Base-by-base conservation (phyloP, 2,888 invertebrate species). In the Orchesellides sinensis region DNA sequence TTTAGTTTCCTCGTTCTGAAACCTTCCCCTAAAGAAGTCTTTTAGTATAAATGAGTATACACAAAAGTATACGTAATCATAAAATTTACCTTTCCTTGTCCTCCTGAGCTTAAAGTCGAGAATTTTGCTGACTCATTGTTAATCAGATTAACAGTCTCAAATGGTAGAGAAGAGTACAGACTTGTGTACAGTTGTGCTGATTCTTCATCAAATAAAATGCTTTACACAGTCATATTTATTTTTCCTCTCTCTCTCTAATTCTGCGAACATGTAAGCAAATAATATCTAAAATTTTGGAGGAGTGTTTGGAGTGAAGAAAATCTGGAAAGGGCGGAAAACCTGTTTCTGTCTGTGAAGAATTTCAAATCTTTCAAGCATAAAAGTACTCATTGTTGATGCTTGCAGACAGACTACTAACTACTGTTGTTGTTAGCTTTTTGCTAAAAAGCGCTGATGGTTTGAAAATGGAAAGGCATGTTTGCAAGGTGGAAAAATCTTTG, bases 101-200 rank as follows among this genome's bases (percentile, higher is more conserved):
- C n/a, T n/a, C n/a, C n/a, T n/a, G n/a, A n/a, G n/a, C n/a, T n/a
- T n/a, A n/a, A n/a, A n/a, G n/a, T 25, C n/a, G 10, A 61, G 29
- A 61, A 73, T 73, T 61, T 63, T 63, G 73, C 73, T 74, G 73
- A 74, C 73, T 74, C 73, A 61, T 61, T 29, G 29, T 45, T 74
- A 74, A 74, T 74, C 73, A 74, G 73, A 74, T 74, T 74, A 74
- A 45, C 63, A 45, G 63, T 40, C 40, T 45, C 8, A 29, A 40
- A 40, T 65, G 65, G 23, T 40, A 65, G 17, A 2, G 14, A 17
- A 4, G 61, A 23, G 6, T 12, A 54, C 5, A 23, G 8, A 17
- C 17, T 47, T 3, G 10, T 29, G 5, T 61, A 14, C 61, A n/a
- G 8, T 40, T 65, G 6, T 65, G 65, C 65, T 65, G 65, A 65